Conservation (phyloP, 2,888 invertebrate species). For the Dryadula phaetusa region DNA sequence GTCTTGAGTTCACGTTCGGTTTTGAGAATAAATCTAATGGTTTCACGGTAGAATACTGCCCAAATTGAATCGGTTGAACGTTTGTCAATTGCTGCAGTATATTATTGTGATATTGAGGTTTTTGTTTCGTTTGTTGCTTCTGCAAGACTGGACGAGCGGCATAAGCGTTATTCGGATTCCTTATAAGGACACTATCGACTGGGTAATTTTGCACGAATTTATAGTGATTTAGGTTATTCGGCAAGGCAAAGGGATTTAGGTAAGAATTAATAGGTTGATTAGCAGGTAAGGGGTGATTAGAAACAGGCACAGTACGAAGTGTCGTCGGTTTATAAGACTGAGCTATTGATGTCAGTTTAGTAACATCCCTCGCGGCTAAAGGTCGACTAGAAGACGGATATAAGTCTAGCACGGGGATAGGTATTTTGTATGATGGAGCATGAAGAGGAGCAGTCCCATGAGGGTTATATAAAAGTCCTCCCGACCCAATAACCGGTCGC, state of each 20-base stretch:
- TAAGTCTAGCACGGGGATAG: constrained; percentile 64
- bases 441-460: constrained; percentile 68
- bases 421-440: constrained; percentile 72
- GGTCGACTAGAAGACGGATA: constrained; percentile 75
- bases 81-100: constrained; percentile 70
- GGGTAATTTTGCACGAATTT: constrained; percentile 76
- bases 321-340: constrained; percentile 79
- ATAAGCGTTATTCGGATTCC: constrained; percentile 73
- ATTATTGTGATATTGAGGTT: constrained; percentile 66
- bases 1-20: constrained; percentile 64
- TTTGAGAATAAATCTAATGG: constrained; percentile 69
- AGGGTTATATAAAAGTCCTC: constrained; percentile 67
- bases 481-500: constrained; percentile 84
- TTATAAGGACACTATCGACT: constrained; percentile 66
- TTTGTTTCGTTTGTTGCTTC: constrained; percentile 70
- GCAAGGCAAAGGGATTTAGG: constrained; percentile 73
- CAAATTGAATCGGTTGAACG: constrained; percentile 72
- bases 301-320: constrained; percentile 61
- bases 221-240: constrained; percentile 67
- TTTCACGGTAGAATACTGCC: constrained; percentile 66
- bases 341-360: constrained; percentile 76
- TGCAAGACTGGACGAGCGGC: constrained; percentile 66
- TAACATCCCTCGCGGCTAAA: constrained; percentile 66
- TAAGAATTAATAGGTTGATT: constrained; percentile 79
- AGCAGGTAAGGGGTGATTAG: constrained; percentile 56